Evolutionary conservation across 2,888 invertebrate genomes (phyloP).

Genomic region (Linyphia triangularis): DNA sequence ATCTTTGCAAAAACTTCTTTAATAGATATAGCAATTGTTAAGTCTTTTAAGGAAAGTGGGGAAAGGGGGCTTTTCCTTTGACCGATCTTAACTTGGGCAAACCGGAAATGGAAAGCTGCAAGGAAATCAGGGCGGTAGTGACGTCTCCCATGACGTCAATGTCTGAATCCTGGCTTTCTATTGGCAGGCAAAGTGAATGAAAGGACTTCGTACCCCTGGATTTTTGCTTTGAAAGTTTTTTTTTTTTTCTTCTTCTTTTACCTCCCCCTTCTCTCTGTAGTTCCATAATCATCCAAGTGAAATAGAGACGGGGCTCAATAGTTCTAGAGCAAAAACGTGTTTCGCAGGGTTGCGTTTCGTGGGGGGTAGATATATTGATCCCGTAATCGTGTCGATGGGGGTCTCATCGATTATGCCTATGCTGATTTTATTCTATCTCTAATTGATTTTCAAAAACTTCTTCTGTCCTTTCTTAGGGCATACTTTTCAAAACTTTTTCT

Average conservation of each 20-base stretch:
- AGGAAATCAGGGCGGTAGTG: conserved; percentile 71
- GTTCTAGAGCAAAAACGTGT: conserved; percentile 33
- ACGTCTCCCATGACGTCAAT: conserved; percentile 67
- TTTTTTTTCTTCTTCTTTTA: neutral
- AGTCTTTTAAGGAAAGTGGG: conserved; percentile 25
- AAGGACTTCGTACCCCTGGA: conserved; percentile 19
- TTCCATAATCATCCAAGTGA: conserved; percentile 1
- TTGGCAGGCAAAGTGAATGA: conserved; percentile 47
- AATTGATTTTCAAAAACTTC: conserved; percentile 38
- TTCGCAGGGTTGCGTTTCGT: conserved; percentile 21
- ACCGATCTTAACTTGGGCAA: conserved; percentile 30
- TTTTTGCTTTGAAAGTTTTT: conserved; percentile 35
- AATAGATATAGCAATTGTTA: conserved; percentile 28
- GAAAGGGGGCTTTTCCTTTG: conserved; percentile 21
- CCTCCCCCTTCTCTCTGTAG: neutral
- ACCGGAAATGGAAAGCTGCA: conserved; percentile 63
- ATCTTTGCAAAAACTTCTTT: neutral
- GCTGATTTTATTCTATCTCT: conserved; percentile 29
- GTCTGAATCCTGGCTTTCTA: conserved; percentile 45
- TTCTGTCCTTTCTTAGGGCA: no score
- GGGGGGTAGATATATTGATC: conserved; percentile 56
- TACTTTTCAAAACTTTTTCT: no score
- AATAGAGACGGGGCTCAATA: conserved; percentile 11
- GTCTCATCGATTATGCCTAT: conserved; percentile 17
- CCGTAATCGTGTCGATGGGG: conserved; percentile 23